Percentiles rank a stretch among this genome's conserved stretches.
These are phyloP conservation scores for Idaea aversata DNA, from an alignment of 2,888 invertebrate species.

Conservation along the genomic window DNA sequence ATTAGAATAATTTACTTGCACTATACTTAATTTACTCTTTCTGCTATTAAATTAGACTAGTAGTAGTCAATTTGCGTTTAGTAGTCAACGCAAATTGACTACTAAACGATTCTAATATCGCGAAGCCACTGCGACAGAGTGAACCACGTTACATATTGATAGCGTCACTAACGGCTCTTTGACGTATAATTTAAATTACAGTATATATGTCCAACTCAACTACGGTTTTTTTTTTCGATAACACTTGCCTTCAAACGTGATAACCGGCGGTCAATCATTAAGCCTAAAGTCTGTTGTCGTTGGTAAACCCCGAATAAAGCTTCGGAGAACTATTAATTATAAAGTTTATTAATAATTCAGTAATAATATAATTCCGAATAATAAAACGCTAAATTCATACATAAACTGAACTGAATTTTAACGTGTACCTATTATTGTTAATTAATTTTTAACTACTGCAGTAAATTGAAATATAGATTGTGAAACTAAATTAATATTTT, in stretches of 20 bases:
- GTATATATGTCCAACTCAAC: not conserved
- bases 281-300: too few species aligned
- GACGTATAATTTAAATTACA: too few species aligned
- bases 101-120: too few species aligned
- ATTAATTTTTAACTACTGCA: not conserved
- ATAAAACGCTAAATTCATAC: not conserved
- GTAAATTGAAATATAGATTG: not conserved
- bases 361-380: not conserved
- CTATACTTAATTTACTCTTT: slow-evolving; percentile 18
- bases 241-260: not conserved
- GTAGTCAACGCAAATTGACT: too few species aligned
- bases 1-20: too few species aligned
- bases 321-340: not conserved
- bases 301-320: not conserved
- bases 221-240: not conserved
- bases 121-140: too few species aligned
- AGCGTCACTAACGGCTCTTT: too few species aligned
- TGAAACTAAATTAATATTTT: slow-evolving; percentile 5
- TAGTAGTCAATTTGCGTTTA: too few species aligned
- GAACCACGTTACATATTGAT: too few species aligned
- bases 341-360: not conserved
- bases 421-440: not conserved
- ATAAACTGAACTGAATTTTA: not conserved
- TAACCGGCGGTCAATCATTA: too few species aligned
- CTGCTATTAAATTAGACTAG: too few species aligned